Evolutionary conservation across 2,888 invertebrate genomes (phyloP).

Genomic region (Desoria tigrina): DNA sequence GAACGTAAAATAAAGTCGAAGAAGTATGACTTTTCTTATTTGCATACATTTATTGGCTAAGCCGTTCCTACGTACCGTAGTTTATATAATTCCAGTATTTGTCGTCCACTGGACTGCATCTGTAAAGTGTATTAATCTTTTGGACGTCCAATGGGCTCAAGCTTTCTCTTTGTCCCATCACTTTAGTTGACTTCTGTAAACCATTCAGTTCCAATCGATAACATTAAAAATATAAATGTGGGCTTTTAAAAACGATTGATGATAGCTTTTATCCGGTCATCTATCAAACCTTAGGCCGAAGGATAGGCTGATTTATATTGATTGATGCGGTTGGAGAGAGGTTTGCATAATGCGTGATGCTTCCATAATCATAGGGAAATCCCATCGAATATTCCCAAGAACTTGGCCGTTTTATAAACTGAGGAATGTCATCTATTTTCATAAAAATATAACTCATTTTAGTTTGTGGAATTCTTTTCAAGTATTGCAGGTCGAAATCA

Average conservation of each 20-base stretch:
- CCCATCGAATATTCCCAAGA: conserved; percentile 20
- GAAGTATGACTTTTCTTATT: too few species aligned
- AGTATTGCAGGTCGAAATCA: too few species aligned
- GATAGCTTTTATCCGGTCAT: too few species aligned
- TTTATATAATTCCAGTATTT: too few species aligned
- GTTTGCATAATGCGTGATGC: conserved; percentile 45
- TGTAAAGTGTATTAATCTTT: conserved; percentile 13
- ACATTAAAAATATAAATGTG: too few species aligned
- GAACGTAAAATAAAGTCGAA: too few species aligned
- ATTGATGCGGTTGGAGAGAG: conserved; percentile 33
- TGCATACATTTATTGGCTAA: too few species aligned
- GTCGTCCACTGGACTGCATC: neutral
- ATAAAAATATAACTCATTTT: neutral
- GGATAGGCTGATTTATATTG: conserved; percentile 31
- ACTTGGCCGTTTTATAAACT: conserved; percentile 19
- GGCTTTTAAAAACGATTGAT: too few species aligned
- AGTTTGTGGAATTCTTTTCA: too few species aligned
- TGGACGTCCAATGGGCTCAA: conserved; percentile 3
- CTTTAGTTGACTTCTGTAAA: neutral
- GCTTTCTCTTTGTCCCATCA: conserved; percentile 10
- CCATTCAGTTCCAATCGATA: too few species aligned
- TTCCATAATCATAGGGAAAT: conserved; percentile 45
- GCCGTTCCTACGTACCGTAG: too few species aligned
- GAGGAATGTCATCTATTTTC: conserved; percentile 17
- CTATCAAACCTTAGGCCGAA: conserved; percentile 30